phyloP scores from a whole-genome alignment of 2,113 vertebrate species.

The Hipposideros armiger region DNA sequence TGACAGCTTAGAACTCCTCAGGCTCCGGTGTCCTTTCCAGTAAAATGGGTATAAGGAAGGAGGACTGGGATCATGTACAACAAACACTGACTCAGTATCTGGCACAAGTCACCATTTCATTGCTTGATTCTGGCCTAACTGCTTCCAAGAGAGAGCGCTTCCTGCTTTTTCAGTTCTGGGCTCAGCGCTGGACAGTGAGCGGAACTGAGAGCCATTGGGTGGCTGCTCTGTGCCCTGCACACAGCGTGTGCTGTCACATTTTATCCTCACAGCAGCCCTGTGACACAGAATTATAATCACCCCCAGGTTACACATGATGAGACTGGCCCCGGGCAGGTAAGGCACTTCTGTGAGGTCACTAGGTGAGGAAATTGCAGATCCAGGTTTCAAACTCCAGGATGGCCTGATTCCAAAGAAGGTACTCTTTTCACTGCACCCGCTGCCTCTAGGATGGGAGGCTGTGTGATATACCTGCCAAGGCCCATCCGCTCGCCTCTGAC shows the following conservation, averaged over 20 bases:
- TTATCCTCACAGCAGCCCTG: background rate
- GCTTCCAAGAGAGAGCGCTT: background rate
- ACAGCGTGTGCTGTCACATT: fast-evolving
- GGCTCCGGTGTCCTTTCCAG: background rate
- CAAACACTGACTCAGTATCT: background rate
- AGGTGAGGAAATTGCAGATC: background rate
- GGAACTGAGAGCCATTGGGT: background rate
- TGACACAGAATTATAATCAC: background rate
- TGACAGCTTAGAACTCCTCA: background rate
- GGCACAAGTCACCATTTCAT: background rate
- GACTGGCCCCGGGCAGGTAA: background rate
- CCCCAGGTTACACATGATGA: background rate
- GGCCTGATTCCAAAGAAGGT: background rate
- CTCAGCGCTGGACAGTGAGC: background rate
- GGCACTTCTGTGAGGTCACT: background rate
- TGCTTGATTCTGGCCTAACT: background rate
- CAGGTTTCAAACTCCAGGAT: background rate
- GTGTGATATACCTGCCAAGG: background rate
- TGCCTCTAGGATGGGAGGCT: background rate
- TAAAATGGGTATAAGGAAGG: background rate
- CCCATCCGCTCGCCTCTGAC: background rate
- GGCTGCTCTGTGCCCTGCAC: background rate
- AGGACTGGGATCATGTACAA: fast-evolving
- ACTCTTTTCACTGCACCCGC: background rate
- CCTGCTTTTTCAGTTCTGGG: background rate